These are phyloP conservation scores for Cassiopea xamachana DNA, from an alignment of 30 jellyfish, hydroid and myxozoan species.

Conservation along the genomic window DNA sequence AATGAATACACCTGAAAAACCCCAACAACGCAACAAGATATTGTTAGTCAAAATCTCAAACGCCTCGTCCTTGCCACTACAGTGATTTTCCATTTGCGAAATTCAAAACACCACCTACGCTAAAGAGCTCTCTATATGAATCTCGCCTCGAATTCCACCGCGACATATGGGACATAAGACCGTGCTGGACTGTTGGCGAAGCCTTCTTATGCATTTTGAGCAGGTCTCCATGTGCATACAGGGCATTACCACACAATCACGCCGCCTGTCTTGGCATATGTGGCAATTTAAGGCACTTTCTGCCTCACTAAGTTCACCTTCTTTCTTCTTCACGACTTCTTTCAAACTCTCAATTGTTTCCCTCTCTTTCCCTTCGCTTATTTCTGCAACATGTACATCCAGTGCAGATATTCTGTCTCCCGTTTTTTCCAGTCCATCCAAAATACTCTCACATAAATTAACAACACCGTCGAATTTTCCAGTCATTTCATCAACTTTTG, in stretches of 20 bases:
- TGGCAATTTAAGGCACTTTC: slow-evolving; percentile 17
- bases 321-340: neutral
- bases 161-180: slow-evolving; percentile 47
- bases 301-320: neutral
- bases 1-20: too few species aligned
- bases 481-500: slow-evolving; percentile 13
- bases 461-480: slow-evolving; percentile 16
- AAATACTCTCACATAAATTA: slow-evolving; percentile 30
- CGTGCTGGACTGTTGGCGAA: neutral
- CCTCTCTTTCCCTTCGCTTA: neutral
- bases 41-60: too few species aligned
- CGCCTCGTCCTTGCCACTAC: too few species aligned
- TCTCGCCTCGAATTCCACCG: slow-evolving; percentile 23
- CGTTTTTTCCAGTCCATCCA: slow-evolving; percentile 30
- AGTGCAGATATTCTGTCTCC: slow-evolving; percentile 34
- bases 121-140: neutral
- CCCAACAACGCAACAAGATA: too few species aligned
- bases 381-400: slow-evolving; percentile 31
- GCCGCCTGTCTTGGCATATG: slow-evolving; percentile 24
- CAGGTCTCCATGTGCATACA: slow-evolving; percentile 61
- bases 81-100: too few species aligned
- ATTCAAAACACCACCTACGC: neutral
- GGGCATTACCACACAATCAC: slow-evolving; percentile 47
- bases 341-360: neutral
- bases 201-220: neutral